These are phyloP conservation scores for Athene cunicularia DNA, from an alignment of 2,113 vertebrate species.

Conservation along the genomic window DNA sequence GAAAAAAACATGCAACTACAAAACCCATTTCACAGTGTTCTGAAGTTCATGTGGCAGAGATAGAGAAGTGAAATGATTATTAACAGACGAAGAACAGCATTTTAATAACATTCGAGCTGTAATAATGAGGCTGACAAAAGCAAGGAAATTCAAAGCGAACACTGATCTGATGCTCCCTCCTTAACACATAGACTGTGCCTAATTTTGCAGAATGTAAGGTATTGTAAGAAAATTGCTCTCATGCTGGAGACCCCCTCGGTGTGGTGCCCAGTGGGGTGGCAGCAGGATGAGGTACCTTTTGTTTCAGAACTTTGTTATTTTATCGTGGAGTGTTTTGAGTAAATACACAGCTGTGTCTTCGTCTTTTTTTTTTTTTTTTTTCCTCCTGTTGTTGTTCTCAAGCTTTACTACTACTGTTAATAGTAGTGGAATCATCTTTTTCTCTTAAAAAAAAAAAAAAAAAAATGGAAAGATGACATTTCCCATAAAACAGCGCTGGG, in stretches of 20 bases:
- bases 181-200: conserved; percentile 26
- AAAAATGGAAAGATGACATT: not conserved
- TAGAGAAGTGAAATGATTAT: conserved; percentile 70
- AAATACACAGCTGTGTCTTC: not conserved
- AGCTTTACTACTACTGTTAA: not conserved
- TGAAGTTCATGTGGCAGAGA: conserved; percentile 72
- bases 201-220: conserved; percentile 34
- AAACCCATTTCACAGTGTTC: conserved; percentile 69
- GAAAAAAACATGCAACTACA: conserved; percentile 71
- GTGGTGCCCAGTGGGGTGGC: conserved; percentile 33
- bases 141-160: conserved; percentile 62
- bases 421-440: not conserved
- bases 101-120: conserved; percentile 69
- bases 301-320: conserved; percentile 36
- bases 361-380: not conserved
- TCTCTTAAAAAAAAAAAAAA: not conserved
- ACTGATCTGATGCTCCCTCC: conserved; percentile 17
- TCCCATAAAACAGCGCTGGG: not conserved
- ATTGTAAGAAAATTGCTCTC: not conserved
- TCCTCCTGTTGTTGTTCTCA: not conserved
- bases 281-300: conserved; percentile 46
- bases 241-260: not conserved
- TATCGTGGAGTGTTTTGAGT: not conserved
- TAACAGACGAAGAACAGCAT: conserved; percentile 71
- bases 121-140: conserved; percentile 75